Percentiles rank a stretch among this genome's conserved stretches.
phyloP scores from a whole-genome alignment of 1,140 invertebrate species.

The Drosophila pandora region DNA sequence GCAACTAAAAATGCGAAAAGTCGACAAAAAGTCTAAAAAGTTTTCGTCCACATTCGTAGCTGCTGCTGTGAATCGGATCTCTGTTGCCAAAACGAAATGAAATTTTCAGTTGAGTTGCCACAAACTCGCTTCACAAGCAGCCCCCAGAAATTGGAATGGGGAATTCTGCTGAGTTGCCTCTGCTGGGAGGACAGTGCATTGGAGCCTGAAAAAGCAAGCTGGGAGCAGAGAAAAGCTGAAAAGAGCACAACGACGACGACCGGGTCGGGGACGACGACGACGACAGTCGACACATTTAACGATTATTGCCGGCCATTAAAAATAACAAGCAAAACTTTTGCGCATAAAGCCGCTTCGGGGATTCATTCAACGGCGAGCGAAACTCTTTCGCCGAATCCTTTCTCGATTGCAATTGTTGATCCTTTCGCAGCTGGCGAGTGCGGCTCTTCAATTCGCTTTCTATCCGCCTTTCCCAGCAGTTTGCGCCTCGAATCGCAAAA shows the following conservation, averaged over 20 bases:
- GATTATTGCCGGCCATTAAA: slow-evolving; percentile 80
- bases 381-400: slow-evolving; percentile 76
- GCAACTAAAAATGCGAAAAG: slow-evolving; percentile 80
- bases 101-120: slow-evolving; percentile 81
- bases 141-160: slow-evolving; percentile 21
- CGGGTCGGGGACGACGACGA: slow-evolving; percentile 23
- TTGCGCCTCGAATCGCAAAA: slow-evolving; percentile 69
- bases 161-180: slow-evolving; percentile 60
- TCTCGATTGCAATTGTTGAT: slow-evolving; percentile 82
- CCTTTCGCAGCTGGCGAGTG: slow-evolving; percentile 65
- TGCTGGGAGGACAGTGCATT: slow-evolving; percentile 42
- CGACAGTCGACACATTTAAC: slow-evolving; percentile 80
- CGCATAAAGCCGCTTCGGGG: slow-evolving; percentile 81
- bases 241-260: slow-evolving; percentile 11
- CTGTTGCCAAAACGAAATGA: slow-evolving; percentile 68
- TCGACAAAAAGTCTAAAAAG: slow-evolving; percentile 82
- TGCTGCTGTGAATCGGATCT: slow-evolving; percentile 25
- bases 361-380: slow-evolving; percentile 77
- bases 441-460: slow-evolving; percentile 51
- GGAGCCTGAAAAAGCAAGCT: slow-evolving; percentile 55
- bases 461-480: slow-evolving; percentile 30
- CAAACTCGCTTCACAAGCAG: slow-evolving; percentile 17
- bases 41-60: slow-evolving; percentile 58
- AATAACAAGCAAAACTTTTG: slow-evolving; percentile 82
- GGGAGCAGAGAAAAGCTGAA: slow-evolving; percentile 33